Evolutionary conservation across 2,888 invertebrate genomes (phyloP).

Genomic region (Phymatocera aterrima): DNA sequence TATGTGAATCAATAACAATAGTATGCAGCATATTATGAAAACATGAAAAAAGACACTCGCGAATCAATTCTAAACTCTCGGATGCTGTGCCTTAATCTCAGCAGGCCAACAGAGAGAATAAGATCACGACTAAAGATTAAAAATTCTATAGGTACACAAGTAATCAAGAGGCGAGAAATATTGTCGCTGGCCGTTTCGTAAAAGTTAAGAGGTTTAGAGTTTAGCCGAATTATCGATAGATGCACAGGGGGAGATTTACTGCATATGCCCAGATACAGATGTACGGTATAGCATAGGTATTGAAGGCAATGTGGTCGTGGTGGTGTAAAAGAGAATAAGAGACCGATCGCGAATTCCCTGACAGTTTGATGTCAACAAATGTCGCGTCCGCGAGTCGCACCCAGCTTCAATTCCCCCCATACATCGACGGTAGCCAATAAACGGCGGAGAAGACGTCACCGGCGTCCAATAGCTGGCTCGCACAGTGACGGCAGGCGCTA

Average conservation of each 20-base stretch:
- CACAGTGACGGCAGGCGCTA: conserved; percentile 68
- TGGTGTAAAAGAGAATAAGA: conserved; percentile 33
- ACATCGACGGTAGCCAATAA: conserved; percentile 61
- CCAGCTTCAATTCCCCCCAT: conserved; percentile 56
- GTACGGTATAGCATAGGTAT: not conserved
- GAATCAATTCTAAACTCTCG: not conserved
- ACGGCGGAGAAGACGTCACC: conserved; percentile 60
- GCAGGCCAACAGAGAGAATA: not conserved
- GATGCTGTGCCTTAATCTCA: not conserved
- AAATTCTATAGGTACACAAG: not conserved
- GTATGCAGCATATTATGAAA: too few species aligned
- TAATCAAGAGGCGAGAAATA: not conserved
- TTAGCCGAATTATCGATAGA: conserved; percentile 8
- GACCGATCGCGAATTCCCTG: conserved; percentile 54
- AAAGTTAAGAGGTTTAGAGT: not conserved
- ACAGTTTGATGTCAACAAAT: conserved; percentile 73
- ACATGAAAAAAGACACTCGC: not conserved
- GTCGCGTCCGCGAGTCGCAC: conserved; percentile 58
- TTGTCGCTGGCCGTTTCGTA: conserved; percentile 10
- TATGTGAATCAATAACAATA: not conserved
- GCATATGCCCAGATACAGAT: too few species aligned
- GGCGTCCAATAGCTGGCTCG: conserved; percentile 60
- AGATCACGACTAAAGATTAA: not conserved
- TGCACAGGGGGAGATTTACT: conserved; percentile 10
- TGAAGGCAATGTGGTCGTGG: conserved; percentile 19